Conservation (phyloP, 1,140 invertebrate genomes). For the Drosophila grimshawi region DNA sequence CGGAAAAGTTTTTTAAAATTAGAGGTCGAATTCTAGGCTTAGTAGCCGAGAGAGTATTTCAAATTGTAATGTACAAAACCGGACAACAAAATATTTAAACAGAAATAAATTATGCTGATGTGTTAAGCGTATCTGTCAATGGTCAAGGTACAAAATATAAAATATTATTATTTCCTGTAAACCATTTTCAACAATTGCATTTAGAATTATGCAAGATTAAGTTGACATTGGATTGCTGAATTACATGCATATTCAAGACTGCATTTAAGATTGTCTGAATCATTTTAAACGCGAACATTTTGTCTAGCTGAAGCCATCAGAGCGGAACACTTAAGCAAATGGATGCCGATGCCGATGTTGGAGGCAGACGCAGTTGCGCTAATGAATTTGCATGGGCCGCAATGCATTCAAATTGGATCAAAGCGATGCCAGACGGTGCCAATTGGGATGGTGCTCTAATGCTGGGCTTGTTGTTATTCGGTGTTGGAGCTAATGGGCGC, state of each 20-base stretch:
- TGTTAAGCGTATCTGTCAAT: too few species aligned
- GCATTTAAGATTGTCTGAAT: not conserved
- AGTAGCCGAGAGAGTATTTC: too few species aligned
- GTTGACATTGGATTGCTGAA: not conserved
- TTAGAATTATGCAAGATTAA: not conserved
- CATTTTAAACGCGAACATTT: slow-evolving; percentile 4
- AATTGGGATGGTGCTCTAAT: not conserved
- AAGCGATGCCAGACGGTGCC: slow-evolving; percentile 17
- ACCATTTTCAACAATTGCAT: not conserved
- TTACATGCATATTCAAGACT: slow-evolving; percentile 3
- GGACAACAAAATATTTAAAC: too few species aligned
- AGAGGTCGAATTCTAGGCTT: too few species aligned
- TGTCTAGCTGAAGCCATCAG: slow-evolving; percentile 7
- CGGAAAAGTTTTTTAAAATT: too few species aligned
- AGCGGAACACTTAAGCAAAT: slow-evolving; percentile 2
- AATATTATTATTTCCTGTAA: not conserved
- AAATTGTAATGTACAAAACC: too few species aligned
- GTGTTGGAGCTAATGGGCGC: not conserved
- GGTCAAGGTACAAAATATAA: too few species aligned
- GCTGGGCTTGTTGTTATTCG: not conserved
- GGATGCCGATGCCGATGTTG: not conserved
- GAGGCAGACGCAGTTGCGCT: slow-evolving; percentile 30
- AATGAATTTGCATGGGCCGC: slow-evolving; percentile 61
- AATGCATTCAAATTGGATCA: slow-evolving; percentile 53
- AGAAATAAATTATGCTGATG: too few species aligned